Conservation (phyloP, 2,797 vertebrate species). For the Galago senegalensis region DNA sequence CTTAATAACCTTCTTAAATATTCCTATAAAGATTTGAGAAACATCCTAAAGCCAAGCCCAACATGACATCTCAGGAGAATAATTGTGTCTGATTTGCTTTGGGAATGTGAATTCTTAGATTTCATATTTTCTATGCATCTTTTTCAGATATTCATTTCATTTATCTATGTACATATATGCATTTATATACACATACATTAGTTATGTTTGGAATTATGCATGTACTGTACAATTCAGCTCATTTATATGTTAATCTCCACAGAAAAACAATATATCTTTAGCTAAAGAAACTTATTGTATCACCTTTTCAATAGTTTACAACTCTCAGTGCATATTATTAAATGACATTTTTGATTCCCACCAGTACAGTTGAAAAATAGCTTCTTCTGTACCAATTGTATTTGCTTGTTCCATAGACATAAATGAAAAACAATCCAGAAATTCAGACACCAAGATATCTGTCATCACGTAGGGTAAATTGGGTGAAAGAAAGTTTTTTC, state of each 20-base stretch:
- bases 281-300: neutral
- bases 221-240: neutral
- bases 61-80: neutral
- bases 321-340: neutral
- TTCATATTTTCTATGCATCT: neutral
- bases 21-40: neutral
- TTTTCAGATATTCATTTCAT: neutral
- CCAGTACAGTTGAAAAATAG: neutral
- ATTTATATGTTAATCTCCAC: neutral
- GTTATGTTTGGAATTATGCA: neutral
- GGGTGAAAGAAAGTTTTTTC: neutral
- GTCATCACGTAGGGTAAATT: neutral
- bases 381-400: neutral
- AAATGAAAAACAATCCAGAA: neutral
- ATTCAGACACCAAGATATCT: neutral
- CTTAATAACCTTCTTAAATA: neutral
- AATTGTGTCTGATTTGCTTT: neutral
- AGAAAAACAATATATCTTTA: neutral
- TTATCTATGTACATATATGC: neutral
- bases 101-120: neutral
- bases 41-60: neutral
- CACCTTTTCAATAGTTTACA: neutral
- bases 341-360: neutral
- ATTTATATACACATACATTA: neutral
- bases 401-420: neutral